Percentiles rank a stretch among this genome's conserved stretches.
Evolutionary conservation across 2,888 invertebrate genomes (phyloP).

Genomic region (Carcina quercana): DNA sequence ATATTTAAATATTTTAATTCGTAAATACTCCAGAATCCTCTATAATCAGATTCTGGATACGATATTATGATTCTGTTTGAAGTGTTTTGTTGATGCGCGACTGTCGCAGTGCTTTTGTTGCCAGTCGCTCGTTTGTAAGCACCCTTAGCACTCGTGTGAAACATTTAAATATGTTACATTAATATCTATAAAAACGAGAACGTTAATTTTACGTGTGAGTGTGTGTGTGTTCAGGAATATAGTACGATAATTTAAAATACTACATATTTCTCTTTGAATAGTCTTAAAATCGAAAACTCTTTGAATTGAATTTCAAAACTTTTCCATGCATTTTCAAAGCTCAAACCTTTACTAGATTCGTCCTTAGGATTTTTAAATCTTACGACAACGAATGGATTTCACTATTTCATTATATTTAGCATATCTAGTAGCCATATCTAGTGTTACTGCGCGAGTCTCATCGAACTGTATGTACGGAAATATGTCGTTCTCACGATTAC

Average conservation of each 20-base stretch:
- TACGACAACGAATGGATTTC: conserved; percentile 48
- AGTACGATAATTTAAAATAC: conserved; percentile 41
- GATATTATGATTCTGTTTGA: no score
- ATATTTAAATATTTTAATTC: no score
- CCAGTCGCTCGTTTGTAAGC: not conserved
- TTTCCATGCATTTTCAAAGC: conserved; percentile 32
- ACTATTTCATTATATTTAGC: conserved; percentile 48
- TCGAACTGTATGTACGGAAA: no score
- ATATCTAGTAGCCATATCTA: conserved; percentile 67
- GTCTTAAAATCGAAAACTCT: conserved; percentile 33
- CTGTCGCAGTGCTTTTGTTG: not conserved
- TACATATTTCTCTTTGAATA: conserved; percentile 44
- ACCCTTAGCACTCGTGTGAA: conserved; percentile 11
- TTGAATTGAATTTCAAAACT: conserved; percentile 23
- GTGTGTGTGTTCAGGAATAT: conserved; percentile 58
- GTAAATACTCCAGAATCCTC: no score
- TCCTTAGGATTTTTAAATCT: conserved; percentile 45
- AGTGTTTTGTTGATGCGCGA: no score
- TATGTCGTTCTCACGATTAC: no score
- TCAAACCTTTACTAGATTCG: conserved; percentile 29
- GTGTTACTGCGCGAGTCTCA: no score
- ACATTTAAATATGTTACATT: conserved; percentile 8
- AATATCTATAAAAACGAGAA: conserved; percentile 12
- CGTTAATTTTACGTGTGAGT: conserved; percentile 44
- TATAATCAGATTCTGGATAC: no score